Base-by-base conservation (phyloP, 2,888 invertebrate genomes). In the Nesidiocoris tenuis region DNA sequence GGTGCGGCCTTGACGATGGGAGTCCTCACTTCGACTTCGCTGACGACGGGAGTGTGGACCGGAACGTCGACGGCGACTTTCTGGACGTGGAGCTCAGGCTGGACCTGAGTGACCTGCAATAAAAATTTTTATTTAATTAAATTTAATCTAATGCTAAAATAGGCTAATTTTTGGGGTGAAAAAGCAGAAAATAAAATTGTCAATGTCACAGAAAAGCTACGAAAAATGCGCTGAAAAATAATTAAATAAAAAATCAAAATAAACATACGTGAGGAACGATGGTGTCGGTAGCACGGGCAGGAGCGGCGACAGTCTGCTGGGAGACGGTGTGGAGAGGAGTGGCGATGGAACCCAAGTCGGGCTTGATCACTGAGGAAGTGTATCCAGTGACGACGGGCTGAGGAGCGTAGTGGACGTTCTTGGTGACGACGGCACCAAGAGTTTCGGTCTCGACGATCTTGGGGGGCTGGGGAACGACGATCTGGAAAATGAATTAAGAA, bases 381-480 rank as follows among this genome's bases (percentile, higher is more conserved):
- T 83, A 83, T 61, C 83, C 83, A 75, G 83, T 82, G 22, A 83
- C 83, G 3, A 82, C 83, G 68, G 83, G 82, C 66, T 80, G 80
- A 71, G 79, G 78, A 65, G 82, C 83, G 78, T 83, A 83, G 81
- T 82, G 79, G 75, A 82, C 79, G 81, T 81, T 74, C 79, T 81
- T 78, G 80, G 82, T 65, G 79, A 82, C 77, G 80, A 82, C 74
- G 77, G 80, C 77, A 76, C 80, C 77, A 74, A 81, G 61, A 19
- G 55, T 22, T 56, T 67, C 75, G 76, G 80, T 74, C 72, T 77
- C 59, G 78, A 80, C 68, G 78, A 74, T 78, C 77, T 16, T 74
- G 75, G 71, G 83, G 82, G 56, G 83, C 84, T 65, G 83, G 81
- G 76, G 82, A 82, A 61, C 76, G 78, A 63, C 76, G 77, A 74